phyloP scores from a whole-genome alignment of 2,888 invertebrate genomes.

The Cantharis lateralis region DNA sequence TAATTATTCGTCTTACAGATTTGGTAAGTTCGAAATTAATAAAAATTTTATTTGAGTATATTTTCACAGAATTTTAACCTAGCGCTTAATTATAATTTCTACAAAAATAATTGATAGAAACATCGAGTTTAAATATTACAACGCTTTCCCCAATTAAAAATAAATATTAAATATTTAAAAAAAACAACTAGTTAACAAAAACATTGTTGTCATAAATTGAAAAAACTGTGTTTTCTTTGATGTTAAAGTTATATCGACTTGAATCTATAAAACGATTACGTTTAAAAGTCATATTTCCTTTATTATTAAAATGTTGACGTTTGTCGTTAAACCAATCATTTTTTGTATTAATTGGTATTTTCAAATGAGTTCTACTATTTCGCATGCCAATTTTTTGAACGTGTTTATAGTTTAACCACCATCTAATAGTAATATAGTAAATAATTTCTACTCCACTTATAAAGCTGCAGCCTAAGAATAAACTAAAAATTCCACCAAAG shows the following conservation, averaged over 20 bases:
- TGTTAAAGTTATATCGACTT: background rate
- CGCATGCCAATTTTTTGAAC: background rate
- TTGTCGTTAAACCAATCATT: background rate
- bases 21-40: too few relatives aligned
- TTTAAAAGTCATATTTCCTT: background rate
- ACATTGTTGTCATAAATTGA: background rate
- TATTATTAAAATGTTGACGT: background rate
- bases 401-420: slow-evolving; percentile 16
- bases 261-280: background rate
- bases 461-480: slow-evolving; percentile 55
- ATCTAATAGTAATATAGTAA: slow-evolving; percentile 49
- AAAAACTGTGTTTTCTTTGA: background rate
- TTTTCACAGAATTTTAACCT: too few relatives aligned
- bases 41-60: too few relatives aligned
- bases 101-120: too few relatives aligned
- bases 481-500: slow-evolving; percentile 55
- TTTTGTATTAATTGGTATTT: background rate
- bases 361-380: background rate
- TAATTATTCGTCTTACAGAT: too few relatives aligned
- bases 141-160: too few relatives aligned
- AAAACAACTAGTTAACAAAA: slow-evolving; percentile 1
- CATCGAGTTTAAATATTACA: too few relatives aligned
- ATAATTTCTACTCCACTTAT: slow-evolving; percentile 52
- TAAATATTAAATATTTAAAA: too few relatives aligned
- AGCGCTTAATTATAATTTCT: too few relatives aligned